phyloP scores from a whole-genome alignment of 2,888 invertebrate genomes.

The Andrena minutula region DNA sequence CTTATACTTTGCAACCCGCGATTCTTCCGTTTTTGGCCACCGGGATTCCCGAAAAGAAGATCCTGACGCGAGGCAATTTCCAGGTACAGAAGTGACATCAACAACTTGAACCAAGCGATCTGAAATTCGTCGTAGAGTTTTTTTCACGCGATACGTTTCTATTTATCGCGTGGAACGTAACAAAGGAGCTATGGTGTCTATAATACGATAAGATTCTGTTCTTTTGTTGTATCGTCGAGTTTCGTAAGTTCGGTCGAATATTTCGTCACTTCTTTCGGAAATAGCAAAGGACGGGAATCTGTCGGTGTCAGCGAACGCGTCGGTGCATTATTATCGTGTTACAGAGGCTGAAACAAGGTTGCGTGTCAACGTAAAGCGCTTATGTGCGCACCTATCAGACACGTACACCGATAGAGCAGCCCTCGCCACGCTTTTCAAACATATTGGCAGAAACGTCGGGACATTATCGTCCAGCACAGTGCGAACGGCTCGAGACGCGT shows the following conservation, averaged over 20 bases:
- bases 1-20: slow-evolving; percentile 35
- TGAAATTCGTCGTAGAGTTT: slow-evolving; percentile 30
- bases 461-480: slow-evolving; percentile 20
- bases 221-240: neutral
- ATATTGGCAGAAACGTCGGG: slow-evolving; percentile 55
- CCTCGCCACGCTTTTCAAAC: slow-evolving; percentile 11
- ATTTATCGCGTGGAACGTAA: slow-evolving; percentile 16
- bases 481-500: neutral
- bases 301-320: slow-evolving; percentile 43
- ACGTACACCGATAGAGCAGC: slow-evolving; percentile 41
- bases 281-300: slow-evolving; percentile 29
- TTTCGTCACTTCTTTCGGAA: neutral
- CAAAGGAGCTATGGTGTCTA: neutral
- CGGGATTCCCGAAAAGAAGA: neutral
- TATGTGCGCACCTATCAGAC: slow-evolving; percentile 7
- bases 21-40: slow-evolving; percentile 13
- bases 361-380: slow-evolving; percentile 10
- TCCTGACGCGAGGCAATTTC: slow-evolving; percentile 9
- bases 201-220: neutral
- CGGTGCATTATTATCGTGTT: slow-evolving; percentile 56
- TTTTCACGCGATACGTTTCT: slow-evolving; percentile 28
- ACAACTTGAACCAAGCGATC: slow-evolving; percentile 40
- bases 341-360: slow-evolving; percentile 40
- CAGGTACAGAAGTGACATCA: slow-evolving; percentile 38
- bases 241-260: no score